Evolutionary conservation across 2,888 invertebrate species (phyloP), one percentile per base, ranked within the genome.

Genomic region (Nomada flava): DNA sequence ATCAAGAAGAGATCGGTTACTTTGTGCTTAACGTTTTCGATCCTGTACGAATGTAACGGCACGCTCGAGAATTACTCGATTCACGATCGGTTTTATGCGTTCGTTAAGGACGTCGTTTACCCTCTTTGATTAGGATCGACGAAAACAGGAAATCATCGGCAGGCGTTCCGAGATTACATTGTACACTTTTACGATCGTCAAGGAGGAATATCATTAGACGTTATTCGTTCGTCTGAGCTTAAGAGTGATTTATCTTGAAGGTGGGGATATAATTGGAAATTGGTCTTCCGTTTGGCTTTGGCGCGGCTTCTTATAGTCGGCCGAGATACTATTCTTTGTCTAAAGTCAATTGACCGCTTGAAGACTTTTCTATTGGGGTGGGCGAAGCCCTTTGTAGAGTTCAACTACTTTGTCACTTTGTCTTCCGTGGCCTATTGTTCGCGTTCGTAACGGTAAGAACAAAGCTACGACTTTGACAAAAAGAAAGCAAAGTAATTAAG

Each of bases 21-120:
- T 69, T 82, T 73, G 79, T 85, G 69, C 64, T 63, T 67, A 68
- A 42, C 67, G 63, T 63, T 70, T 63, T 67, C 72, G 63, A 78
- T 75, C 26, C 53, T 26, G 53, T 42, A 63, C 26, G 59, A 36
- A 59, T 47, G 60, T 74, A 79, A 80, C 57, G 62, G 79, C 55
- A 62, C 71, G 60, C 47, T 60, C 60, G 71, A 55, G 44, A 62
- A 65, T 26, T 29, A 44, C 53, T 36, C 42, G 55, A 23, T 62
- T 64, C 75, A 62, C 67, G 57, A 55, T 57, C 64, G 50, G 42
- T 59, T 71, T 80, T 79, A 80, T 47, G 67, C 80, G 80, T 63
- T 72, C 82, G 71, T 75, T 65, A 75, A 69, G 42, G 26, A 29
- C 44, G 79, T 59, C 59, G 71, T 60, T 79, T 53, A 42, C 44